Conservation (phyloP, 2,797 vertebrate genomes). For the Pipistrellus pygmaeus region DNA sequence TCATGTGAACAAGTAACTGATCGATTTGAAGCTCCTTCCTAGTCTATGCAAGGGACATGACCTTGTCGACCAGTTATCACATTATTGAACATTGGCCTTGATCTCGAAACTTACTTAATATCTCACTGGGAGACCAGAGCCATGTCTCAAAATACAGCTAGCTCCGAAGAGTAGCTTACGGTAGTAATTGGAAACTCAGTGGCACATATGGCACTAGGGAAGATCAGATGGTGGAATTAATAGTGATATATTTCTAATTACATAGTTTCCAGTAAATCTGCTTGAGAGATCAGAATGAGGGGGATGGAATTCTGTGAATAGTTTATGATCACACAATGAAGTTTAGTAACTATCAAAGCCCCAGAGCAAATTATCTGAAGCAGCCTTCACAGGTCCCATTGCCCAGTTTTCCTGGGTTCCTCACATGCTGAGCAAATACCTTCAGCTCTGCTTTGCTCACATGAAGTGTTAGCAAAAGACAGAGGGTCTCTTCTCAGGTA, state of each 20-base stretch:
- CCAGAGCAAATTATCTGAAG: background rate
- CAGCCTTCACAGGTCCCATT: background rate
- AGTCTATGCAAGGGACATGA: background rate
- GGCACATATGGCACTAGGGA: background rate
- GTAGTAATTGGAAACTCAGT: background rate
- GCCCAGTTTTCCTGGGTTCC: background rate
- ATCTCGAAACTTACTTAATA: constrained; percentile 21
- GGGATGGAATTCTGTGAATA: background rate
- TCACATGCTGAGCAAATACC: background rate
- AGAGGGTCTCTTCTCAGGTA: background rate
- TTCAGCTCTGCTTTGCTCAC: background rate
- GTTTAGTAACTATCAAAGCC: background rate
- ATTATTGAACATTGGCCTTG: background rate
- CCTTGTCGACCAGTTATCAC: background rate
- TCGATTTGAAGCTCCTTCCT: background rate
- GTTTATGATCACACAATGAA: background rate
- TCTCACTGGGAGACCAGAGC: background rate
- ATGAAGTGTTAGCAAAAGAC: background rate
- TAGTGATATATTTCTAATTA: background rate
- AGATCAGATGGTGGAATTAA: background rate
- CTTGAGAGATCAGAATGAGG: background rate
- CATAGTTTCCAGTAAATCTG: constrained; percentile 3
- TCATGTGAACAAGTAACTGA: background rate
- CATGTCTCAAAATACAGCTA: background rate
- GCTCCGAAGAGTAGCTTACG: background rate